These are phyloP conservation scores for Hippocampus abdominalis DNA, from an alignment of 2,113 vertebrate species.

Conservation along the genomic window DNA sequence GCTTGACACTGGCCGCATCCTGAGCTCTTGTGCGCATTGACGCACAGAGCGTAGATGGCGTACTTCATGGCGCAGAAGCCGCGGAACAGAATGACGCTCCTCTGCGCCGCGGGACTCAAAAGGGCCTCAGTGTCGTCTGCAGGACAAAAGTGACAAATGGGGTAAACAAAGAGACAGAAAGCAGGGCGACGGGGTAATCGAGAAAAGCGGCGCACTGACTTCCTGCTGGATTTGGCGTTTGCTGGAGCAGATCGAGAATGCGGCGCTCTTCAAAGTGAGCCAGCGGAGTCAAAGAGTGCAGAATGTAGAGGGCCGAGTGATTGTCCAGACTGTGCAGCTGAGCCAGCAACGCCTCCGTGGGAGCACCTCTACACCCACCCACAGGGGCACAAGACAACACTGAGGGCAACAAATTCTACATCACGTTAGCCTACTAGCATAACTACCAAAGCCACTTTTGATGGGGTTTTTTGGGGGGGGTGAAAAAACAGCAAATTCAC, in stretches of 20 bases:
- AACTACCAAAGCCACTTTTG: too few species aligned
- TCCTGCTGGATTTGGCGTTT: constrained; percentile 58
- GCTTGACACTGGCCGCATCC: constrained; percentile 68
- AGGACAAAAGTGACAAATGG: background rate
- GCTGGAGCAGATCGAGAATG: constrained; percentile 84
- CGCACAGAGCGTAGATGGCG: constrained; percentile 87
- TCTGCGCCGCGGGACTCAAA: constrained; percentile 61
- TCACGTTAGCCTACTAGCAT: too few species aligned
- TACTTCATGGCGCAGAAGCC: constrained; percentile 96
- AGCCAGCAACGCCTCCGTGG: constrained; percentile 76
- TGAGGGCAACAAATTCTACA: too few species aligned
- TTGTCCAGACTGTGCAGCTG: constrained; percentile 86
- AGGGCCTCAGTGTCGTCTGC: constrained; percentile 45
- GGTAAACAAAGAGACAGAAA: too few species aligned
- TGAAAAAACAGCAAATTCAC: too few species aligned
- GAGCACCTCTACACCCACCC: constrained; percentile 61
- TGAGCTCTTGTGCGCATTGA: constrained; percentile 75
- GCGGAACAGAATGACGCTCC: constrained; percentile 81
- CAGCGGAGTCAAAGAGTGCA: constrained; percentile 87
- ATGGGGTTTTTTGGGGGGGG: too few species aligned
- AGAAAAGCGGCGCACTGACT: background rate
- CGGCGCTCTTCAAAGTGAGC: constrained; percentile 80
- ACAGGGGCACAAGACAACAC: background rate
- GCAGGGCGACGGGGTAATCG: constrained; percentile 26
- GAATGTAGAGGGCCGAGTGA: constrained; percentile 87